Evolutionary conservation across 2,888 invertebrate genomes (phyloP).

Genomic region (Cantharis nigra): DNA sequence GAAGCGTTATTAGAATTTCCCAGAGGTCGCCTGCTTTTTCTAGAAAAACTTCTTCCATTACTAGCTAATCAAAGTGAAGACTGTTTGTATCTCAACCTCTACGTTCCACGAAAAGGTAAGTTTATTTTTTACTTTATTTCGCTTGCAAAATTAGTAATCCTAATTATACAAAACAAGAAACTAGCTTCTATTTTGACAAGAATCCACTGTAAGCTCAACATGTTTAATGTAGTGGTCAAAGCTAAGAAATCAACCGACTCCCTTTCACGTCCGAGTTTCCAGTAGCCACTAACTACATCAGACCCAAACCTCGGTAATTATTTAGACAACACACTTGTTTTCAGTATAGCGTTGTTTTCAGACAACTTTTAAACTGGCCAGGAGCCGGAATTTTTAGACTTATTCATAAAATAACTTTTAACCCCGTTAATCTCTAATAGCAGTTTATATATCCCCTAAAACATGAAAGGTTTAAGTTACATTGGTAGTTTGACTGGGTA

Average conservation of each 20-base stretch:
- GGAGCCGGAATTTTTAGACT: not conserved
- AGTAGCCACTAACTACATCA: not conserved
- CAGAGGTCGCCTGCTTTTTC: conserved; percentile 79
- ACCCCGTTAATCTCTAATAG: not conserved
- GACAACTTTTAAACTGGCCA: not conserved
- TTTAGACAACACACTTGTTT: not conserved
- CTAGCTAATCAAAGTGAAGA: conserved; percentile 95
- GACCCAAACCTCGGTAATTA: not conserved
- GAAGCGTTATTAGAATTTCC: conserved; percentile 77
- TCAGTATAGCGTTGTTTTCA: not conserved
- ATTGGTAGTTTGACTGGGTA: not conserved
- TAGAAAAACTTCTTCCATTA: conserved; percentile 81
- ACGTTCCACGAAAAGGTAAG: conserved; percentile 83
- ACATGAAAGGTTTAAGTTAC: not conserved
- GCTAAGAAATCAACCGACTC: not conserved
- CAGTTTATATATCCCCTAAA: not conserved
- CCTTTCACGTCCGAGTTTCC: not conserved
- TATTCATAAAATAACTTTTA: not conserved
- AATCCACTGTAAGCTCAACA: not conserved
- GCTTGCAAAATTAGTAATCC: not conserved
- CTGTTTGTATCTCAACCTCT: conserved; percentile 96
- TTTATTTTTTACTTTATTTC: conserved; percentile 20
- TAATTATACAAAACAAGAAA: not conserved
- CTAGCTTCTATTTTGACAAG: not conserved
- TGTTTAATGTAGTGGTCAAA: not conserved